Base-by-base conservation (phyloP, 2,888 invertebrate species). In the Agonum fuliginosum region DNA sequence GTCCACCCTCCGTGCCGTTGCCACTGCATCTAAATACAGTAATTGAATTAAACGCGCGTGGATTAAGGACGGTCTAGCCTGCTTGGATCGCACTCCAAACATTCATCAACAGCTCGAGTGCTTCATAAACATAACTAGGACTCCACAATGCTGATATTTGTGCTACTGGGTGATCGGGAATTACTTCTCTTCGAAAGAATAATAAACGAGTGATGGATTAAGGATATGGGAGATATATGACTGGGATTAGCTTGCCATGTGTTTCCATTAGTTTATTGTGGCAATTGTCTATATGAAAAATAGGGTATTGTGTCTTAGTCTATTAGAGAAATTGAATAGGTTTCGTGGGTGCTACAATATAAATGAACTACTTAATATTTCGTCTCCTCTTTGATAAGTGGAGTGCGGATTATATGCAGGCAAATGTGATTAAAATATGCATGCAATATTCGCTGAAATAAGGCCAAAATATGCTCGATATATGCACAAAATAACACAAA, bases 31-130 rank as follows among this genome's bases (percentile, higher is more conserved):
- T 67, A 67, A 67, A 67, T 67, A 67, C 67, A 41, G 75, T 75
- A 75, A 75, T 75, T 75, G 67, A 75, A 75, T 75, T 75, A 75
- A 75, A 75, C 67, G 67, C 75, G 34, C 24, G 67, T 51, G 75
- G 75, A 75, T 75, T 75, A 75, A 75, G 75, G 75, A 75, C 75
- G 67, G 75, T 67, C 75, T 67, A 43, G 46, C 46, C 8, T 24
- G 41, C 73, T 54, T 48, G 48, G 51, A 24, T 65, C 74, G 27
- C 51, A 75, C 75, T 75, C 51, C 51, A 67, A 75, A 67, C 75
- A 75, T 75, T 75, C 67, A 75, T 75, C 75, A 75, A 75, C 67
- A 46, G 43, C 46, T 14, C 22, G 67, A 67, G 67, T 67, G 41
- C 67, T 67, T 67, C 34, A 67, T 67, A 67, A 67, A 67, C 67